Evolutionary conservation across 2,113 vertebrate species (phyloP), one percentile per base, ranked within the genome.

Genomic region (Tachycineta bicolor): DNA sequence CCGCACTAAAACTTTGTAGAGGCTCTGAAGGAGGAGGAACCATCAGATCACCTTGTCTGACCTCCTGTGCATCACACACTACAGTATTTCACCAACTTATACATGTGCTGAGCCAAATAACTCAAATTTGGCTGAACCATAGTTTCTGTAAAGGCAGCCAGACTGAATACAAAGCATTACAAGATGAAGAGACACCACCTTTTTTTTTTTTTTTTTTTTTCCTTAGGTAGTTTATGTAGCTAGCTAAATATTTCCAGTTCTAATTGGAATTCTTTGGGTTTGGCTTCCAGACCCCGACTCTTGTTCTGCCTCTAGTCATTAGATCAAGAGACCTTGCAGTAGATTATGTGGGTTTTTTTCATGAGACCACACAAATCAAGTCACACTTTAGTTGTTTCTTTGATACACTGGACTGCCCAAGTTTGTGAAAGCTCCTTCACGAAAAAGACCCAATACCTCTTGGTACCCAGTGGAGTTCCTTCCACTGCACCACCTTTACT

Each of bases 21-120:
- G 82, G 41, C 46, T 90, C 26, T 64, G 52, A 76, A 85, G 67
- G 49, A 21, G 1, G 28, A 90, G 58, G 81, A 94, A 73, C 73
- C 83, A 79, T 84, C 74, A 37, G 62, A 84, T 97, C 91, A 92
- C 94, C 96, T 95, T 94, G 94, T 79, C 94, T 91, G 91, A 96
- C 91, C 91, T 75, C 74, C 69, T 56, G 53, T 93, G 84, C 89
- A 82, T 87, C 83, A 84, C 96, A 93, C 58, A 2, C 53, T 93
- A 87, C 78, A 92, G 74, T 75, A 58, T 95, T 96, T 96, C 96
- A 94, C 53, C 44, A 87, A 64, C 44, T 92, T 84, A 91, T 25
- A 76, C 53, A 46, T 15, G 49, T 44, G 41, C 83, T 87, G 77
- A 95, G 95, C 87, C 89, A 95, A 96, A 92, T 71, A 87, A 68